Evolutionary conservation across 2,113 vertebrate genomes (phyloP), one percentile per base, ranked within the genome.

Genomic region (Poecile atricapillus): DNA sequence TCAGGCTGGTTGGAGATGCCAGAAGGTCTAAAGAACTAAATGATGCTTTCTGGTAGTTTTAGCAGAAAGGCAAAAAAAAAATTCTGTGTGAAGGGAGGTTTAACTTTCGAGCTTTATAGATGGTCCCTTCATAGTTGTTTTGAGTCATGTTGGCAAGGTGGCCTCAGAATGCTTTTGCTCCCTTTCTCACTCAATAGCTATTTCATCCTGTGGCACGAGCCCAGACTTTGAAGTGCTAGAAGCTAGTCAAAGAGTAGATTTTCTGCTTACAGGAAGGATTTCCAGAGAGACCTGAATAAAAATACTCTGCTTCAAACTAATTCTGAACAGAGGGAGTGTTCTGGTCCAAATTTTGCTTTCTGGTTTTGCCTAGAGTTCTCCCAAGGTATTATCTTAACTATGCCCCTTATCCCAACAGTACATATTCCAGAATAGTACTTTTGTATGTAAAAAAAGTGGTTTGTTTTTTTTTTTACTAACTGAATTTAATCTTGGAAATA

Each of bases 121-220:
- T 89, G 79, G 88, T 92, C 90, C 85, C 94, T 96, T 95, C 85
- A 92, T 90, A 88, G 90, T 73, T 95, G 59, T 79, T 96, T 95
- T 75, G 93, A 90, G 87, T 94, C 85, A 22, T 88, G 64, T 53
- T 96, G 95, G 94, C 92, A 96, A 83, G 44, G 71, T 90, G 71
- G 78, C 76, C 89, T 83, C 75, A 91, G 89, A 95, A 95, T 78
- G 69, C 91, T 84, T 85, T 95, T 94, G n/a, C 93, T 95, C 70
- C 43, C 58, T 85, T 87, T 94, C 90, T 85, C 85, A 90, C 71
- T 95, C 92, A 92, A 93, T 94, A 92, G 82, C 56, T 94, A 83
- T 95, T 96, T 97, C 82, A 80, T 92, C 83, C 85, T 71, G 64
- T 91, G 59, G 90, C 90, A 94, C 0, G 0, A 96, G 52, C 76